Evolutionary conservation across 2,888 invertebrate species (phyloP).

Genomic region (Brachylomia viminalis): DNA sequence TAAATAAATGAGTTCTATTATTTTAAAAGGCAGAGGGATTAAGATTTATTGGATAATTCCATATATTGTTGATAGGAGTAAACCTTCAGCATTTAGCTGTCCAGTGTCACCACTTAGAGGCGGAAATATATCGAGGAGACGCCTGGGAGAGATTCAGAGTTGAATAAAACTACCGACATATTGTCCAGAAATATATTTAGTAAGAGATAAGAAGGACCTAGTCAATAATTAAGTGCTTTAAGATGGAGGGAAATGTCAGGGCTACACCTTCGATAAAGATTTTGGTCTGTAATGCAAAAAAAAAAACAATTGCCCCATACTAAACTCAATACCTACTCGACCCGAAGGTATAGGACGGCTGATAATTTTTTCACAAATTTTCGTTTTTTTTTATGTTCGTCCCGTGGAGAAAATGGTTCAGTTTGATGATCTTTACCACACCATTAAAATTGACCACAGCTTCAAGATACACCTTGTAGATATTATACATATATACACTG

Average conservation of each 20-base stretch:
- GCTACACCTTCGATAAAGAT: too few relatives aligned
- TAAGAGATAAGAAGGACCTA: neutral
- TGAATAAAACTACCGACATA: slow-evolving; percentile 33
- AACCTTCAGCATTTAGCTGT: neutral
- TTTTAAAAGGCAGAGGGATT: neutral
- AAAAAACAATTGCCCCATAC: too few relatives aligned
- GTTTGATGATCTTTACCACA: too few relatives aligned
- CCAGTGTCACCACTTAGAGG: slow-evolving; percentile 27
- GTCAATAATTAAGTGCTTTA: slow-evolving; percentile 5
- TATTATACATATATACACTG: too few relatives aligned
- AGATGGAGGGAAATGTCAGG: neutral
- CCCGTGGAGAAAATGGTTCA: too few relatives aligned
- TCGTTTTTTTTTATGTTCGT: too few relatives aligned
- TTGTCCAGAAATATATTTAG: slow-evolving; percentile 20
- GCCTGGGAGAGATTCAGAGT: slow-evolving; percentile 54
- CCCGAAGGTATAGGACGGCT: neutral
- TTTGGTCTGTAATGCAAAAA: too few relatives aligned
- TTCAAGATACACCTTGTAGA: neutral
- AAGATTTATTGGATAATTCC: too few relatives aligned
- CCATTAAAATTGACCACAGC: too few relatives aligned
- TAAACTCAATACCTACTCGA: neutral
- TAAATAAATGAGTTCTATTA: too few relatives aligned
- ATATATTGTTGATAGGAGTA: neutral
- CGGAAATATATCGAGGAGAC: slow-evolving; percentile 40
- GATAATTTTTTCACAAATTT: too few relatives aligned